phyloP scores from a whole-genome alignment of 1,140 invertebrate species.

The Diuraphis noxia region DNA sequence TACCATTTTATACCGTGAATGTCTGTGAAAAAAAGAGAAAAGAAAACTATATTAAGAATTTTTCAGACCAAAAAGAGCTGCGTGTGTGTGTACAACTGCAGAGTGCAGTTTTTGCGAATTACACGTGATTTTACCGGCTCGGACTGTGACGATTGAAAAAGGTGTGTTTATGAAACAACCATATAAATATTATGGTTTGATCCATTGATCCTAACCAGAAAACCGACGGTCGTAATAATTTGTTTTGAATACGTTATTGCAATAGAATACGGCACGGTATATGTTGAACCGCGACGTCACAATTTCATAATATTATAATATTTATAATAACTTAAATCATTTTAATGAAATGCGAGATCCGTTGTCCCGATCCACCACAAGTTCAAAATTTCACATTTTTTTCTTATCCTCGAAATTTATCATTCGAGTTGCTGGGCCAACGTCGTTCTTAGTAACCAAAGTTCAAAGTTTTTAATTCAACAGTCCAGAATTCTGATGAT shows the following conservation, averaged over 20 bases:
- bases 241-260: not conserved
- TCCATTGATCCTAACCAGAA: not conserved
- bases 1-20: not conserved
- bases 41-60: conserved; percentile 1
- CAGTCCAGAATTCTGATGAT: no score
- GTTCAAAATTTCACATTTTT: not conserved
- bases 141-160: not conserved
- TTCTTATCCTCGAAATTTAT: not conserved
- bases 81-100: not conserved
- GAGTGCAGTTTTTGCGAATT: not conserved
- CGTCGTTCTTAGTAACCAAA: no score
- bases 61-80: not conserved
- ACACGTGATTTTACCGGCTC: not conserved
- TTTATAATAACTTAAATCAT: not conserved
- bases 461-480: no score
- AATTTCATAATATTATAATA: not conserved
- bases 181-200: not conserved
- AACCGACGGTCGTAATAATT: not conserved
- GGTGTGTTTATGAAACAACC: no score
- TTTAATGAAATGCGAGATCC: not conserved
- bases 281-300: not conserved
- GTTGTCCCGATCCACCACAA: not conserved
- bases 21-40: not conserved
- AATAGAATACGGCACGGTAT: not conserved
- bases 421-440: not conserved